Evolutionary conservation across 2,797 vertebrate species (phyloP).

Genomic region (Scarus forsteni): DNA sequence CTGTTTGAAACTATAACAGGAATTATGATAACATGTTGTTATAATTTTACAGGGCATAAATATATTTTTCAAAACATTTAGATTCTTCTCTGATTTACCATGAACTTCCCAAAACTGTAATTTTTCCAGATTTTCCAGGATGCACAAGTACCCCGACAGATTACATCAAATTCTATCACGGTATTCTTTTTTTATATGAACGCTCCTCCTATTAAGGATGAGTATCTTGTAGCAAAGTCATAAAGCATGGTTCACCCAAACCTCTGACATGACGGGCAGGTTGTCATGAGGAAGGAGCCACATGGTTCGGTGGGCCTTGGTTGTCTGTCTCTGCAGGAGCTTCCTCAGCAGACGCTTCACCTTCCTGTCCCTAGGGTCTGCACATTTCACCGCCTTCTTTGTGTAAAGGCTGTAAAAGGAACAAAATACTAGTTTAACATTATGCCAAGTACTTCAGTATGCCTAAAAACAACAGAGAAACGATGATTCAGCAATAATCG

Average conservation of each 20-base stretch:
- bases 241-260: slow-evolving; percentile 30
- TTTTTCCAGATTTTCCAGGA: no score
- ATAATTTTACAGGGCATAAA: no score
- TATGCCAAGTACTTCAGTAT: slow-evolving; percentile 4
- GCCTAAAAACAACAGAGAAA: background rate
- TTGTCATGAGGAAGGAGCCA: slow-evolving; percentile 82
- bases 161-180: no score
- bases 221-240: background rate
- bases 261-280: slow-evolving; percentile 87
- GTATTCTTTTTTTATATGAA: no score
- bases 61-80: background rate
- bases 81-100: background rate
- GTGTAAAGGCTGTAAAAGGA: slow-evolving; percentile 83
- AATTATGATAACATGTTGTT: no score
- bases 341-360: slow-evolving; percentile 87
- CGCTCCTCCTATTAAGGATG: no score
- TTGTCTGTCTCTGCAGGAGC: slow-evolving; percentile 77
- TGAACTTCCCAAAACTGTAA: no score
- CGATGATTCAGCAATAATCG: slow-evolving; percentile 7
- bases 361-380: slow-evolving; percentile 85
- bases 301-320: slow-evolving; percentile 77
- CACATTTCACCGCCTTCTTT: slow-evolving; percentile 87
- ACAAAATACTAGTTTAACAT: slow-evolving; percentile 19
- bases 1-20: no score
- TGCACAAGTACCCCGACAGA: no score